phyloP scores from a whole-genome alignment of 1,140 invertebrate species.

The Apis mellifera region Amel_HAv3.1 CM009941.2:7706501-7707000 shows the following conservation, averaged over 20 bases:
- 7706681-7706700: slow-evolving; percentile 83
- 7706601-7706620: no score
- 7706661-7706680: slow-evolving; percentile 67
- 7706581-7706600: no score
- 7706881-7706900: slow-evolving; percentile 78
- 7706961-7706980: slow-evolving; percentile 26
- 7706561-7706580: no score
- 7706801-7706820: slow-evolving; percentile 49
- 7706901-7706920: slow-evolving; percentile 78
- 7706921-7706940: slow-evolving; percentile 62
- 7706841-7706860: slow-evolving; percentile 61
- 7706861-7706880: slow-evolving; percentile 69
- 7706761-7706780: slow-evolving; percentile 7
- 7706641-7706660: not conserved
- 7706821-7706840: slow-evolving; percentile 41
- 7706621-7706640: not conserved
- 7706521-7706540: no score
- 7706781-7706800: slow-evolving; percentile 39
- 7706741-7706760: not conserved
- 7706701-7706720: slow-evolving; percentile 81
- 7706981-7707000: slow-evolving; percentile 62
- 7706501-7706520: no score
- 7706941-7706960: slow-evolving; percentile 10
- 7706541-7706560: no score
- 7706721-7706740: slow-evolving; percentile 65